phyloP scores from a whole-genome alignment of 2,113 vertebrate species.

The Corydoras sp. region DNA sequence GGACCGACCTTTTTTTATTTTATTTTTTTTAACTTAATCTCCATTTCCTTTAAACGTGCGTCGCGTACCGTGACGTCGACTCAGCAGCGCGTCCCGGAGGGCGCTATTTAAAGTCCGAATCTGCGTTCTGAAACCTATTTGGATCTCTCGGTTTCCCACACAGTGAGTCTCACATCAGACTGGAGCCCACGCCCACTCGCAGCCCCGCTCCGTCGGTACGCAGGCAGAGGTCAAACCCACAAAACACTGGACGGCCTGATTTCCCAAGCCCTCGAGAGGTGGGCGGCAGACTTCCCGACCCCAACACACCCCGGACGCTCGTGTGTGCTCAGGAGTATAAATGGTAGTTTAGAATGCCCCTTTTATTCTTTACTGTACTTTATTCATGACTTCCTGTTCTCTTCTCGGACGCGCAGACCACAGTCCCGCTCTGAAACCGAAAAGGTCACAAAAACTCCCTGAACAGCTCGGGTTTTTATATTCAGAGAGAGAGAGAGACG shows the following conservation, averaged over 20 bases:
- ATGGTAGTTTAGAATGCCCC: constrained; percentile 4
- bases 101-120: too few relatives aligned
- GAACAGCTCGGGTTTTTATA: too few relatives aligned
- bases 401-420: constrained; percentile 3
- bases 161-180: constrained; percentile 12
- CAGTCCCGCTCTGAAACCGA: background rate
- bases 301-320: constrained; percentile 25
- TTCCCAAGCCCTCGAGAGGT: constrained; percentile 32
- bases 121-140: background rate
- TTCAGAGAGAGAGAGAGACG: too few relatives aligned
- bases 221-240: constrained; percentile 33
- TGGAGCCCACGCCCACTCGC: constrained; percentile 18
- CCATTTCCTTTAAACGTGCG: too few relatives aligned
- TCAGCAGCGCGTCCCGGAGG: too few relatives aligned
- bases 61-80: too few relatives aligned
- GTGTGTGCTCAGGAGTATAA: constrained; percentile 8
- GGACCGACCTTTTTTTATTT: too few relatives aligned
- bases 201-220: constrained; percentile 14
- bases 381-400: constrained; percentile 14
- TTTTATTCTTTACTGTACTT: constrained; percentile 8
- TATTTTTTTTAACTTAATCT: too few relatives aligned
- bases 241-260: constrained; percentile 23
- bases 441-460: background rate
- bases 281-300: constrained; percentile 34
- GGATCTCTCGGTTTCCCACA: background rate